Evolutionary conservation across 2,888 invertebrate genomes (phyloP), one percentile per base, ranked within the genome.

Genomic region (Sarcophaga carnaria): DNA sequence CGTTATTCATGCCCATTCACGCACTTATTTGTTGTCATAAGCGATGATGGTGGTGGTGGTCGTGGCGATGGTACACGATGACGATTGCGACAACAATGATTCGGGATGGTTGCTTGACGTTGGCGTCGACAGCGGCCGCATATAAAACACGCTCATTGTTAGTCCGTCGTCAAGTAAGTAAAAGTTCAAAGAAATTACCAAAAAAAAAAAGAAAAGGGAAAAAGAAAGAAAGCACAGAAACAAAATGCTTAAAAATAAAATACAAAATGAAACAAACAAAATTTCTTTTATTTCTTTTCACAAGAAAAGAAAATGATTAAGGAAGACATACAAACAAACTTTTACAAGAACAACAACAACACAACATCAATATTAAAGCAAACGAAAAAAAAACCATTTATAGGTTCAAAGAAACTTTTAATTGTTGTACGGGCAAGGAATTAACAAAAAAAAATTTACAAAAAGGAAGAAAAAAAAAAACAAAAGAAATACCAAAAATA

Each of bases 1-100:
- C 49, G 87, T 87, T 80, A 37, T 75, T 59, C n/a, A n/a, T n/a
- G 22, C 49, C 47, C 78, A 11, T 79, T 81, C 49, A 20, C 75
- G 84, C 79, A 81, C 78, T 78, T 78, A 81, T 84, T 79, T 72
- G n/a, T 80, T 80, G 83, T 72, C 67, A 80, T 54, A 64, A 77
- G 71, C n/a, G 59, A 37, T 8, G 37, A 71, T 60, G 64, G 4
- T 66, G 22, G 63, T 49, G 17, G n/a, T 59, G 77, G 72, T 37
- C 69, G 72, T 76, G 3, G 22, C 63, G 20, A 6, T 17, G 64
- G 5, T 64, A 27, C 14, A 20, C 17, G 70, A 75, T 62, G 75
- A 45, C 63, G 75, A 59, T 63, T 27, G 64, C 77, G 37, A 67
- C 45, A 54, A 37, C 54, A 60, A 45, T 37, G 54, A 62, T 70